Base-by-base conservation (phyloP, 92 coral and sea anemone genomes). In the Porites lobata region DNA sequence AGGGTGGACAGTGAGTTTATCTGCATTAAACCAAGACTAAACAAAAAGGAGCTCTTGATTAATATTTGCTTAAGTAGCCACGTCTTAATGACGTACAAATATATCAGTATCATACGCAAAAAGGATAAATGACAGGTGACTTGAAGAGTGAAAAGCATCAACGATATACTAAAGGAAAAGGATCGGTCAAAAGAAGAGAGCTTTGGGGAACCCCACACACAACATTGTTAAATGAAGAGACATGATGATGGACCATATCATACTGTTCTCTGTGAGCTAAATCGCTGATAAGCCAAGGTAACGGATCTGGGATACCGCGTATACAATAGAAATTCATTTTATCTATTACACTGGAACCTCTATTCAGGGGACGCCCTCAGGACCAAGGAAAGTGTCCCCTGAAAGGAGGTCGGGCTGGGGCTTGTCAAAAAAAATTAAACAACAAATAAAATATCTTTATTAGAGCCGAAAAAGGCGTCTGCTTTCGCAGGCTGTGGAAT, bases 261-360 rank as follows among this genome's bases (percentile, higher is more conserved):
- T 38, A 38, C 47, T 4, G 47, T 38, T 38, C 5, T 38, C 47
- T 38, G 6, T 38, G 47, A 38, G 6, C 47, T 38, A 38, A 4
- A 38, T 38, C 0, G 3, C 47, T 3, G 6, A 6, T 0, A 38
- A 38, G 47, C 47, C 47, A 38, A 38, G 6, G 0, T 38, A 38
- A 38, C 47, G 6, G n/a, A n/a, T n/a, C n/a, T n/a, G n/a, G 0
- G 32, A 14, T 70, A 70, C 76, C 76, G 29, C 47, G 76, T 0
- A 70, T 70, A 70, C 76, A 0, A 70, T 38, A 70, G 29, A 70
- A 70, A 50, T 70, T 70, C 29, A 70, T 20, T 70, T 38, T 70
- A 2, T 70, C 76, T 1, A 9, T 26, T 32, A 32, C 43, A 32
- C 43, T 32, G 43, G 43, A 32, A 32, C 43, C 43, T 32, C 43